phyloP scores from a whole-genome alignment of 1,140 invertebrate genomes.

The Ostrea edulis region DNA sequence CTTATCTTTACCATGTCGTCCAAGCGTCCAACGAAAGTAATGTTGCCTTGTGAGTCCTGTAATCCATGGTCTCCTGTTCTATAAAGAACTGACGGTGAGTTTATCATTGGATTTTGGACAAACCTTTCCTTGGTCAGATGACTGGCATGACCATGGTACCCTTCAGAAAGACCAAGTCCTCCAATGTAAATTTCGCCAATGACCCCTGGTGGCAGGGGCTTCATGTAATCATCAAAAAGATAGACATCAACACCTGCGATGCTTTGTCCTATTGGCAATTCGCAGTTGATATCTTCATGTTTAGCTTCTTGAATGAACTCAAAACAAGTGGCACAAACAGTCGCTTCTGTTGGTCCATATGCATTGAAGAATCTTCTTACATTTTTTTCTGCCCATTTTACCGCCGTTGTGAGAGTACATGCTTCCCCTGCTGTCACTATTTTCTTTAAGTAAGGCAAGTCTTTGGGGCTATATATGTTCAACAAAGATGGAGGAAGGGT shows the following conservation, averaged over 20 bases:
- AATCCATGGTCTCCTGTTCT: slow-evolving; percentile 69
- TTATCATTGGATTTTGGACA: slow-evolving; percentile 57
- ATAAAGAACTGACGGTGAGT: slow-evolving; percentile 53
- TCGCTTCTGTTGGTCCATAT: slow-evolving; percentile 67
- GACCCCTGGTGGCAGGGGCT: slow-evolving; percentile 67
- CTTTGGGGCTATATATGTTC: slow-evolving; percentile 63
- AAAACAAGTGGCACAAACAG: slow-evolving; percentile 66
- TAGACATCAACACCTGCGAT: slow-evolving; percentile 63
- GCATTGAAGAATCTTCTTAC: slow-evolving; percentile 64
- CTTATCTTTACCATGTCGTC: slow-evolving; percentile 70
- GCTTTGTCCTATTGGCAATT: slow-evolving; percentile 62
- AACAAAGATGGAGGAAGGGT: slow-evolving; percentile 65
- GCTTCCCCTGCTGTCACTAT: slow-evolving; percentile 66
- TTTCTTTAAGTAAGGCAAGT: slow-evolving; percentile 60
- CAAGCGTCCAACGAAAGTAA: slow-evolving; percentile 65
- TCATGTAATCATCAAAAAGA: slow-evolving; percentile 66
- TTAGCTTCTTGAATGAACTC: slow-evolving; percentile 52
- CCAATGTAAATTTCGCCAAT: slow-evolving; percentile 69
- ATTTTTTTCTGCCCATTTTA: slow-evolving; percentile 61
- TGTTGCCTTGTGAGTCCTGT: slow-evolving; percentile 59
- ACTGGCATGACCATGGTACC: slow-evolving; percentile 65
- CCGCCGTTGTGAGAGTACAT: slow-evolving; percentile 62
- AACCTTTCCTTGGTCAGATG: slow-evolving; percentile 59
- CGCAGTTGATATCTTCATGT: slow-evolving; percentile 60
- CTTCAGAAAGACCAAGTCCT: slow-evolving; percentile 62